Evolutionary conservation across 2,113 vertebrate genomes (phyloP), one percentile per base, ranked within the genome.

Genomic region (Paradoxurus hermaphroditus): DNA sequence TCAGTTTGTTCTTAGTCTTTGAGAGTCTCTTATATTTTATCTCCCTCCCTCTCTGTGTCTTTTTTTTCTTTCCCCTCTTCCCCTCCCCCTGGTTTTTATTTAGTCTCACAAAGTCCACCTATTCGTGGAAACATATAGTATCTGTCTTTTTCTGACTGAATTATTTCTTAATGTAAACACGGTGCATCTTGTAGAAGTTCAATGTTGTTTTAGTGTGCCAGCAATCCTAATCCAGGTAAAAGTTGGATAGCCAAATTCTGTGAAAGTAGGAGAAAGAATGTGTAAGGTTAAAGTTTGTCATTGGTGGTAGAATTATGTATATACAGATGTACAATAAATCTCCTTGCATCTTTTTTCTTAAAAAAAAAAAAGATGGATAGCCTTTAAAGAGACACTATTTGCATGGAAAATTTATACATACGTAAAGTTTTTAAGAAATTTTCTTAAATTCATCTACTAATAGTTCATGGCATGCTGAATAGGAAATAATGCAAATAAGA

Each of bases 301-400:
- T 3, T 36, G 5, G 12, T 51, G 7, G 0, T 46, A 19, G 0
- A 10, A 1, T 67, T 44, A 53, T 4, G 27, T 14, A 39, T 46
- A 29, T 23, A 27, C 23, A 75, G 6, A 12, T 31, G 5, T 51
- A 16, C 11, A 34, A 27, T 39, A 34, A 65, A 13, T 12, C 13
- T 88, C 25, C 36, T 67, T n/a, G 21, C 0, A 0, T 5, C 7
- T 68, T 95, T 77, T 23, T 65, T 29, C 62, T 34, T 87, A n/a
- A n/a, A n/a, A n/a, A n/a, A n/a, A n/a, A n/a, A n/a, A n/a, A n/a
- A n/a, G n/a, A n/a, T n/a, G n/a, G n/a, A n/a, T n/a, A 31, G 49
- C 15, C 36, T 31, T 79, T 59, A 90, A 39, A 41, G 18, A 77
- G 8, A 56, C 5, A 62, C 6, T 46, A 25, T 90, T 51, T 53